These are phyloP conservation scores for Idaea straminata DNA, from an alignment of 2,888 invertebrate genomes.

Conservation along the genomic window DNA sequence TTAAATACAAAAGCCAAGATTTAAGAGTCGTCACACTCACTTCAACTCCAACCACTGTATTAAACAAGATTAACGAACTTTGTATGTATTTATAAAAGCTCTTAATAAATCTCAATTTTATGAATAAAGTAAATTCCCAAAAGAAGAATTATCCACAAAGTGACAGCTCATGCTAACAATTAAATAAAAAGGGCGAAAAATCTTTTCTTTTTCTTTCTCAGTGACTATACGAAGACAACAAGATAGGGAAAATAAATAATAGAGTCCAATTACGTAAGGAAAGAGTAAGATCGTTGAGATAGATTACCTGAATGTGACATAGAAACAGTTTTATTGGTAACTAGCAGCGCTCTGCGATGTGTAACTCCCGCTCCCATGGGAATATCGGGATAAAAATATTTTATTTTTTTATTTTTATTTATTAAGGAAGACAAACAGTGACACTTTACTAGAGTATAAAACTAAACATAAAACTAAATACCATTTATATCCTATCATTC, in stretches of 20 bases:
- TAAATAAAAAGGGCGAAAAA: conserved; percentile 41
- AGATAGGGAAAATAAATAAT: conserved; percentile 57
- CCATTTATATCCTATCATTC: too few relatives aligned
- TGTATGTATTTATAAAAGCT: not conserved
- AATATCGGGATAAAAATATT: too few relatives aligned
- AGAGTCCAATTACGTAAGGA: conserved; percentile 58
- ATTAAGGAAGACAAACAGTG: too few relatives aligned
- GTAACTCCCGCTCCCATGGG: too few relatives aligned
- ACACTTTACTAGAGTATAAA: too few relatives aligned
- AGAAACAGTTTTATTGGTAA: not conserved
- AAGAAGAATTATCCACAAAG: conserved; percentile 20
- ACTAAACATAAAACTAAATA: too few relatives aligned
- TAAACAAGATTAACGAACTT: too few relatives aligned
- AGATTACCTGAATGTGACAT: conserved; percentile 3
- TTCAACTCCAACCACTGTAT: too few relatives aligned
- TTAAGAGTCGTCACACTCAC: too few relatives aligned
- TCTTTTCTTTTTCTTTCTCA: conserved; percentile 49
- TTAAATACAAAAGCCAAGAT: too few relatives aligned
- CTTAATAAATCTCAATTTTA: not conserved
- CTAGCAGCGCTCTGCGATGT: too few relatives aligned
- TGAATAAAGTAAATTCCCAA: not conserved
- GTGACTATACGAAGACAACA: conserved; percentile 50
- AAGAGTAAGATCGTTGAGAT: conserved; percentile 35
- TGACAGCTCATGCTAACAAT: conserved; percentile 33
- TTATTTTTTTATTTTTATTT: too few relatives aligned